These are phyloP conservation scores for Tetramorium alpestre DNA, from an alignment of 1,140 invertebrate genomes.

Conservation along the genomic window DNA sequence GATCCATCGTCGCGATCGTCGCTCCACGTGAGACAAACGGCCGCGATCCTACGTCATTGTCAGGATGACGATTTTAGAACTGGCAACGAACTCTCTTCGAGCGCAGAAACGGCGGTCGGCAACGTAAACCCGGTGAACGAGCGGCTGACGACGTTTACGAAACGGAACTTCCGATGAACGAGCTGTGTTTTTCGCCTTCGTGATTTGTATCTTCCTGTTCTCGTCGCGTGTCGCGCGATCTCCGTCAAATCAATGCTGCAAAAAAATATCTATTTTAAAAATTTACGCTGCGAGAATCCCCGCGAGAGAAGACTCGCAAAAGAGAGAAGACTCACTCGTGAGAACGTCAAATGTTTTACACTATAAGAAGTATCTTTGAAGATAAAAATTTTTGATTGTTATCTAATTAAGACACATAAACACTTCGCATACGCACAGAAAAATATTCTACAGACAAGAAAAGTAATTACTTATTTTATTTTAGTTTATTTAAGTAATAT, in stretches of 20 bases:
- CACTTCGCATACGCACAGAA: background rate
- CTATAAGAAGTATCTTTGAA: background rate
- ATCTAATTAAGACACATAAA: background rate
- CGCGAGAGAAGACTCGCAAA: background rate
- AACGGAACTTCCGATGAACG: slow-evolving; percentile 63
- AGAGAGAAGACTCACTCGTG: background rate
- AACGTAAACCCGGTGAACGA: slow-evolving; percentile 62
- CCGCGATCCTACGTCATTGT: slow-evolving; percentile 81
- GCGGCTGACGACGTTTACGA: slow-evolving; percentile 19
- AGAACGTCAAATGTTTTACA: background rate
- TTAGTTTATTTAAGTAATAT: no score
- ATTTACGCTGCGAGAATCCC: background rate
- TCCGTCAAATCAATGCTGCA: background rate
- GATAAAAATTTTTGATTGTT: background rate
- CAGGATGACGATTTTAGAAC: slow-evolving; percentile 82
- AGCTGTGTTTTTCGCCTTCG: slow-evolving; percentile 7
- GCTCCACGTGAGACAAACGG: slow-evolving; percentile 56
- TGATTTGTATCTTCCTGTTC: slow-evolving; percentile 22
- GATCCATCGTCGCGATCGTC: slow-evolving; percentile 34
- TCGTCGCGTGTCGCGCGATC: background rate
- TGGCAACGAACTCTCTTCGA: slow-evolving; percentile 71
- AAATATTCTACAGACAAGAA: no score
- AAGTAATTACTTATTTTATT: no score
- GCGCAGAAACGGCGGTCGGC: slow-evolving; percentile 46
- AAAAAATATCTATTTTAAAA: background rate